These are phyloP conservation scores for Thamnophis elegans DNA, from an alignment of 2,797 vertebrate species.

Conservation along the genomic window DNA sequence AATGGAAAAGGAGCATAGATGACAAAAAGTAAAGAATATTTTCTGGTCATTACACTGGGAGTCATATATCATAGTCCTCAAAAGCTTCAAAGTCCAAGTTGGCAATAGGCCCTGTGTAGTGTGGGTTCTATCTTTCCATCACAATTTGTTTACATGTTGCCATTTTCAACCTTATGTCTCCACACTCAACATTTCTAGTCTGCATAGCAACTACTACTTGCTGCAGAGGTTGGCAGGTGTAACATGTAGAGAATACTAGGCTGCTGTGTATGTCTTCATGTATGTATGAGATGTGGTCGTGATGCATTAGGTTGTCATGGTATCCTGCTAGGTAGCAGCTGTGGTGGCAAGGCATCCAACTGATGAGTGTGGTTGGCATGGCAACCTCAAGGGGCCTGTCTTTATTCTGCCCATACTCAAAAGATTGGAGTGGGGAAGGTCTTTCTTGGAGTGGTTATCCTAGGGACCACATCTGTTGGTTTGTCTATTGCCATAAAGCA, in stretches of 20 bases:
- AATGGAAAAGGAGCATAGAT: background rate
- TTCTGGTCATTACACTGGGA: background rate
- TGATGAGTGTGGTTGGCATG: slow-evolving; percentile 23
- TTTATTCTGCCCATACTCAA: background rate
- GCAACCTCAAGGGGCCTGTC: background rate
- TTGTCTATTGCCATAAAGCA: background rate
- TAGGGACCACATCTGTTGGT: background rate
- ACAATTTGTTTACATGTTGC: background rate
- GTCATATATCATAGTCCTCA: background rate
- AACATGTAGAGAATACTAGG: background rate
- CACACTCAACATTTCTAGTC: background rate
- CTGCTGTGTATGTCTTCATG: background rate
- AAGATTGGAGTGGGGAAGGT: background rate
- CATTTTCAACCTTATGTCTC: background rate
- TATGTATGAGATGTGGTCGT: background rate
- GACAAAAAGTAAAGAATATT: background rate
- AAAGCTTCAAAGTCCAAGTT: background rate
- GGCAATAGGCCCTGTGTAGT: background rate
- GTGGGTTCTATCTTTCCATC: background rate
- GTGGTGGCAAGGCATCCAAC: slow-evolving; percentile 3
- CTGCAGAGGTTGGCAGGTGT: background rate
- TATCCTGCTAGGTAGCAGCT: slow-evolving; percentile 14
- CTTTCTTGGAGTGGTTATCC: background rate
- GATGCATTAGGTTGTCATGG: slow-evolving; percentile 23
- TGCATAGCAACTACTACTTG: background rate